Percentiles rank a stretch among this genome's conserved stretches.
Conservation (phyloP, 2,113 vertebrate genomes). For the Pavo muticus region DNA sequence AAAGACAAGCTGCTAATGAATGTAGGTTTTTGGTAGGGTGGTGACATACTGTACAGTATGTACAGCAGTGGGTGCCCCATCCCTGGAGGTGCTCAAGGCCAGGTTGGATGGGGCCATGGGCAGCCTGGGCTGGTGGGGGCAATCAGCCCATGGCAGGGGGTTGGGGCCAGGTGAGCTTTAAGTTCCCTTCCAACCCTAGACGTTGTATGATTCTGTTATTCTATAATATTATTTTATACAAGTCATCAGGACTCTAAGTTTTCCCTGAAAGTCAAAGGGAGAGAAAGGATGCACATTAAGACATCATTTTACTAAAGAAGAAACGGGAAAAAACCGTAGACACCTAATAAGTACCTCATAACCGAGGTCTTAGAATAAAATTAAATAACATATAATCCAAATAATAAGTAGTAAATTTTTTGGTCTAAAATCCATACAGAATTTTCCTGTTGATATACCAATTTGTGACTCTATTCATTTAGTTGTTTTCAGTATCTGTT, state of each 20-base stretch:
- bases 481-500: conserved; percentile 22
- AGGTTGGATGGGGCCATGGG: no score
- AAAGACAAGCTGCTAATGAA: neutral
- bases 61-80: no score
- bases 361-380: neutral
- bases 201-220: no score
- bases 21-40: neutral
- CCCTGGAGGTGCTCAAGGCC: no score
- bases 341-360: neutral
- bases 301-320: neutral
- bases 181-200: no score
- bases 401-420: neutral
- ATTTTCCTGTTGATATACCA: neutral
- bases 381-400: neutral
- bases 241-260: neutral
- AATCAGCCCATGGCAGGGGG: no score
- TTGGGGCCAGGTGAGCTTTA: no score
- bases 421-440: neutral
- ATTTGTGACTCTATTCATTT: neutral
- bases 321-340: neutral
- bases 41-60: neutral
- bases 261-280: neutral
- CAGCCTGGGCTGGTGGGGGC: no score
- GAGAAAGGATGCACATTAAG: neutral
- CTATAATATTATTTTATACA: neutral